phyloP scores from a whole-genome alignment of 2,888 invertebrate species.

The Caenorhabditis virilis region DNA sequence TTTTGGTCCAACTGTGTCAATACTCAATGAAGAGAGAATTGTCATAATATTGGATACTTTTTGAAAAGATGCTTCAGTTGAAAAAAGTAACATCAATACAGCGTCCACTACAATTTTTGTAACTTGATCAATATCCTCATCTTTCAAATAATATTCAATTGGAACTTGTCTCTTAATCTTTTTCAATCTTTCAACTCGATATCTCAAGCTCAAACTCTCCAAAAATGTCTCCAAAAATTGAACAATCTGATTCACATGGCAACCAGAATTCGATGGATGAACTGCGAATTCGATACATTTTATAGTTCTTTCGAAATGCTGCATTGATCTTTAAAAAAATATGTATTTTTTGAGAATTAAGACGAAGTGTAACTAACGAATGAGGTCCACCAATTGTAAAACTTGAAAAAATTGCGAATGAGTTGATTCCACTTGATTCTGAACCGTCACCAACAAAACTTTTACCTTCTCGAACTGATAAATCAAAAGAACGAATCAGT shows the following conservation, averaged over 20 bases:
- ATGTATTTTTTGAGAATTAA: neutral
- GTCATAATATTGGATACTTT: neutral
- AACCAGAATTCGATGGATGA: constrained; percentile 42
- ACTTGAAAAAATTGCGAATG: constrained; percentile 11
- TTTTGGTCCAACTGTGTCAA: constrained; percentile 38
- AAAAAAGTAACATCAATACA: constrained; percentile 16
- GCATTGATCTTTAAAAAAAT: constrained; percentile 26
- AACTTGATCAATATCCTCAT: constrained; percentile 34
- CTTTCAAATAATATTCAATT: constrained; percentile 31
- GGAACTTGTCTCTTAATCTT: constrained; percentile 21
- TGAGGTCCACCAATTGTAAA: constrained; percentile 28
- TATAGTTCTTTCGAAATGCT: constrained; percentile 41
- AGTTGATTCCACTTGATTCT: constrained; percentile 1
- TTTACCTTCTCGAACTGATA: constrained; percentile 38
- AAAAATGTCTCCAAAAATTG: constrained; percentile 11
- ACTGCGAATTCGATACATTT: constrained; percentile 36
- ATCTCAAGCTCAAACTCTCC: too few species aligned
- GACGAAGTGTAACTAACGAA: constrained; percentile 8
- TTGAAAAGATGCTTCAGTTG: neutral
- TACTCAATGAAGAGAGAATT: constrained; percentile 23
- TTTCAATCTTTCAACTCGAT: constrained; percentile 27
- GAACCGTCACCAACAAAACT: constrained; percentile 23
- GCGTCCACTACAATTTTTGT: constrained; percentile 7
- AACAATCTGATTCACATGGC: constrained; percentile 24
- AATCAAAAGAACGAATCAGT: constrained; percentile 38